Percentiles rank a stretch among this genome's conserved stretches.
Conservation (phyloP, 2,113 vertebrate genomes). For the Antechinus stuartii region DNA sequence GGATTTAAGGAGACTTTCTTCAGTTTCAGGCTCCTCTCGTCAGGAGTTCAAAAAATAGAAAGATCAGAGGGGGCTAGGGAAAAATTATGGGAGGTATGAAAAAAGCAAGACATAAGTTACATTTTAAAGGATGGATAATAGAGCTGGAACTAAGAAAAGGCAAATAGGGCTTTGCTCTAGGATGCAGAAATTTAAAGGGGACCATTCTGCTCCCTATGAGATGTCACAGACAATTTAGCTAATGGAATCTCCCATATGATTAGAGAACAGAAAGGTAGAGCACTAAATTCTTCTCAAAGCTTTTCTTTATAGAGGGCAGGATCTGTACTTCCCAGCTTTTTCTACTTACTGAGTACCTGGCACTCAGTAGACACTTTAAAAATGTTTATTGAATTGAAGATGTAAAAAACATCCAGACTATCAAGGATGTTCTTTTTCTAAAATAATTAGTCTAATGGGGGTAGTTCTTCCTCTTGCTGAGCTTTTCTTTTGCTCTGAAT, state of each 20-base stretch:
- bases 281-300: not conserved
- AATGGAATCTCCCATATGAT: not conserved
- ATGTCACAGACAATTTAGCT: not conserved
- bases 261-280: not conserved
- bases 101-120: not conserved
- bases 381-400: not conserved
- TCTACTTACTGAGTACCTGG: not conserved
- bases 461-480: not conserved
- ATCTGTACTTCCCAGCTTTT: not conserved
- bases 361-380: not conserved
- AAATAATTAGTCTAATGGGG: not conserved
- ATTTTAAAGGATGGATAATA: not conserved
- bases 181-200: not conserved
- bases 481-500: not conserved
- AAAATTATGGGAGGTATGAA: not conserved
- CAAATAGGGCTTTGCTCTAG: not conserved
- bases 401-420: not conserved
- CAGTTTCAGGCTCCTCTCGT: too few species aligned
- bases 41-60: not conserved
- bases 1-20: too few species aligned
- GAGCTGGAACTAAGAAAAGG: not conserved
- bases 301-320: not conserved
- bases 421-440: not conserved
- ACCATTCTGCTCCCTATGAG: not conserved
- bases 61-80: not conserved